Evolutionary conservation across 2,113 vertebrate species (phyloP).

Genomic region (Erythrocercus mccallii): DNA sequence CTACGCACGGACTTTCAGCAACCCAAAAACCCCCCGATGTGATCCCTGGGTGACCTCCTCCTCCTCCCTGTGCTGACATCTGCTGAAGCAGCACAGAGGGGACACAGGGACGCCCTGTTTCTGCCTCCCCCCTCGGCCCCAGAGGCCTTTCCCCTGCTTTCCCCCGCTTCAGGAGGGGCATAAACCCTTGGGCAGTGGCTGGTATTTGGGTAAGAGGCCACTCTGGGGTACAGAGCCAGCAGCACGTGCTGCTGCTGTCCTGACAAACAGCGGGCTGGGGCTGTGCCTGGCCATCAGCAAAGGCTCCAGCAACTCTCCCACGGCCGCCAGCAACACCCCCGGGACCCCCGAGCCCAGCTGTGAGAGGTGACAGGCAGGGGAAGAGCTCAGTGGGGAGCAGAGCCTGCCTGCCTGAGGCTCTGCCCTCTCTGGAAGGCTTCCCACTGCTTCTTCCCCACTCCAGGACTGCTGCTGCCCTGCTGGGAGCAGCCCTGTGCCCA

Average conservation of each 20-base stretch:
- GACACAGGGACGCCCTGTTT: rapidly evolving
- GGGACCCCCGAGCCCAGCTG: background rate
- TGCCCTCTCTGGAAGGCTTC: background rate
- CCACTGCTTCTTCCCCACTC: background rate
- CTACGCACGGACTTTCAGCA: background rate
- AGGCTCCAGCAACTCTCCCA: slow-evolving; percentile 39
- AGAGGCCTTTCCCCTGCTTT: slow-evolving; percentile 35
- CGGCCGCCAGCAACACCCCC: background rate
- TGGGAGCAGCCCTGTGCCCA: background rate
- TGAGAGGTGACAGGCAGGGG: background rate
- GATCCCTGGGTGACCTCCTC: background rate
- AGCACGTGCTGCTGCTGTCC: background rate
- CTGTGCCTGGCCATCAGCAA: background rate
- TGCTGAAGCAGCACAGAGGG: slow-evolving; percentile 3
- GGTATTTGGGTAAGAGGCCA: slow-evolving; percentile 27
- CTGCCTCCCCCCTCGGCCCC: background rate
- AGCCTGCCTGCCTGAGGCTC: background rate
- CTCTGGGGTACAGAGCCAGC: background rate
- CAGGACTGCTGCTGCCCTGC: background rate
- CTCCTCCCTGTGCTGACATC: background rate
- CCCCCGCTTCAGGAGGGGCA: background rate
- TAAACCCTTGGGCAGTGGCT: background rate
- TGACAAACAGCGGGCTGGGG: background rate
- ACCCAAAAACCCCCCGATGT: background rate
- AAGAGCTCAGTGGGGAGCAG: background rate